Evolutionary conservation across 2,113 vertebrate species (phyloP).

Genomic region (Bothrops jararaca): DNA sequence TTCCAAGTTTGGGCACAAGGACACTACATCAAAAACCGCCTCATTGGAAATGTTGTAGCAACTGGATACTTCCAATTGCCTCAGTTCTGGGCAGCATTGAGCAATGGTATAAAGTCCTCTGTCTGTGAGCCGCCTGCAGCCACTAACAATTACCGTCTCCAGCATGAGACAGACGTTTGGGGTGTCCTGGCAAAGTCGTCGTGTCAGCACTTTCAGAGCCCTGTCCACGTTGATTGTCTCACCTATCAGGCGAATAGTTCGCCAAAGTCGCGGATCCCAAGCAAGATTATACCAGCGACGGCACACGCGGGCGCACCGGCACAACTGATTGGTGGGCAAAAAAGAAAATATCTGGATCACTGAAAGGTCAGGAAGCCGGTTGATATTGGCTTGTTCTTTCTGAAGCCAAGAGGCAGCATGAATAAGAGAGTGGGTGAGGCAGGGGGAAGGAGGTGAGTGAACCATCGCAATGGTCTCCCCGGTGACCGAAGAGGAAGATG

Average conservation of each 20-base stretch:
- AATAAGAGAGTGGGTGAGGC: constrained; percentile 78
- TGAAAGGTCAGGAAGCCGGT: constrained; percentile 85
- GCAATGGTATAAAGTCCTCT: constrained; percentile 92
- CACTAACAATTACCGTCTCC: constrained; percentile 87
- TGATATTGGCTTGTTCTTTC: constrained; percentile 79
- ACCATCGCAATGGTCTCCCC: constrained; percentile 92
- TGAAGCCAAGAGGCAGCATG: constrained; percentile 76
- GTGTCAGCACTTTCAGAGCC: constrained; percentile 89
- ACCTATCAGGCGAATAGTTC: constrained; percentile 84
- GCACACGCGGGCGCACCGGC: constrained; percentile 89
- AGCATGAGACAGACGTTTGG: constrained; percentile 96
- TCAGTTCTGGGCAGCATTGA: constrained; percentile 92
- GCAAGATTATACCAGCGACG: constrained; percentile 96
- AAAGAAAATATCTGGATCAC: constrained; percentile 89
- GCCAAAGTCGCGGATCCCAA: constrained; percentile 95
- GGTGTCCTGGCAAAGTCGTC: constrained; percentile 94
- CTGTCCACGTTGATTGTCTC: constrained; percentile 92
- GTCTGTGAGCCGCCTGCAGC: constrained; percentile 94
- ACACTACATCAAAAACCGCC: constrained; percentile 92
- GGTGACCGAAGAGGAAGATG: constrained; percentile 84
- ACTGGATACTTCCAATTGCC: constrained; percentile 87
- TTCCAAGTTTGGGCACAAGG: constrained; percentile 92
- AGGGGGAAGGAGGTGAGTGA: constrained; percentile 82
- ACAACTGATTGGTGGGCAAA: constrained; percentile 94
- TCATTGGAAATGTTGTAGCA: constrained; percentile 97